Conservation (phyloP, 2,797 vertebrate genomes). For the Tragelaphus oryx region DNA sequence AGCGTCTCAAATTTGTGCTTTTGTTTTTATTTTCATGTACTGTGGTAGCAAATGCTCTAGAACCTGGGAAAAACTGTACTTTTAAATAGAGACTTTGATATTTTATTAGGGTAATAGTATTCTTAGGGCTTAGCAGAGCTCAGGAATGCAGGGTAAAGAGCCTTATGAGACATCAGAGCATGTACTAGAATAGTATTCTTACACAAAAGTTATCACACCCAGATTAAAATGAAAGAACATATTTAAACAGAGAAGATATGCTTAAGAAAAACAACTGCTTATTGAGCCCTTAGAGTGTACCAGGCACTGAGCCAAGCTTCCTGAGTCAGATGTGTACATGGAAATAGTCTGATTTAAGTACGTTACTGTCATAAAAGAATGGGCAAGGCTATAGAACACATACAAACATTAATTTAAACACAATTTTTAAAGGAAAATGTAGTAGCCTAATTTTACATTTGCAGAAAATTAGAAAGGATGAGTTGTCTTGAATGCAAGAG, state of each 20-base stretch:
- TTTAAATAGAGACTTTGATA: not conserved
- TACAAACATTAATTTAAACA: not conserved
- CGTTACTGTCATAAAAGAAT: not conserved
- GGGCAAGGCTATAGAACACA: not conserved
- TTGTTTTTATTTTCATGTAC: not conserved
- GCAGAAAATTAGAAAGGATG: not conserved
- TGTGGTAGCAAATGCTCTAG: not conserved
- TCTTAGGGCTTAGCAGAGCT: slow-evolving; percentile 18
- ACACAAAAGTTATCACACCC: not conserved
- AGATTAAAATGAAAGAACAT: not conserved
- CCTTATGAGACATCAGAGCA: not conserved
- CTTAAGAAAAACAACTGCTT: not conserved
- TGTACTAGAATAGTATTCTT: not conserved
- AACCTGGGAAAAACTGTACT: not conserved
- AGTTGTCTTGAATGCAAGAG: not conserved
- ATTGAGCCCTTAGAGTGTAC: not conserved
- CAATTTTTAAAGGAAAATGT: not conserved
- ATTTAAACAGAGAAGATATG: not conserved
- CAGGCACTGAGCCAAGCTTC: slow-evolving; percentile 8
- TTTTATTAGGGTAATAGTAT: not conserved
- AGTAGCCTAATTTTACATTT: not conserved
- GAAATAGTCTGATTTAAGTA: not conserved
- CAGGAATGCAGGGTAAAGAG: not conserved
- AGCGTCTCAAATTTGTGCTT: not conserved
- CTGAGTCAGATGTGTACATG: not conserved